phyloP scores from a whole-genome alignment of 2,113 vertebrate genomes.

The Oreotragus oreotragus region DNA sequence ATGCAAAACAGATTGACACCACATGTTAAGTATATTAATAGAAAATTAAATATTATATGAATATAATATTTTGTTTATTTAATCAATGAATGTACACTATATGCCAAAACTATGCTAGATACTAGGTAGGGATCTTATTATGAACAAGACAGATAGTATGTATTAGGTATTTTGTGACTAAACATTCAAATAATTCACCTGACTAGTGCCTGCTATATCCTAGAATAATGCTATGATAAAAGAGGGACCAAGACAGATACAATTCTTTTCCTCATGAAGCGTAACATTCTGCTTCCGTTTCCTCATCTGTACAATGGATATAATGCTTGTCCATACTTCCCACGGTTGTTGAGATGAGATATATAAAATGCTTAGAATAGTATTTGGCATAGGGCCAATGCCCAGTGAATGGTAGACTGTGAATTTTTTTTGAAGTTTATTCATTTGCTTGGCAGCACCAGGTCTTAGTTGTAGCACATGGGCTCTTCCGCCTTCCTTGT shows the following conservation, averaged over 20 bases:
- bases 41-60: slow-evolving; percentile 5
- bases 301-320: neutral
- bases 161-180: neutral
- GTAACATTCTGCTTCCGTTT: neutral
- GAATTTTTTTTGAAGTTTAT: neutral
- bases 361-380: neutral
- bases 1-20: neutral
- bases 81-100: neutral
- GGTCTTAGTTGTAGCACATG: neutral
- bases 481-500: neutral
- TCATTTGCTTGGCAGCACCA: neutral
- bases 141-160: neutral
- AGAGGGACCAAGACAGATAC: neutral
- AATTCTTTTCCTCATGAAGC: neutral
- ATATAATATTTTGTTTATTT: neutral
- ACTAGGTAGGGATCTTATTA: neutral
- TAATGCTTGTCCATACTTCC: neutral
- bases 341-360: neutral
- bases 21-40: neutral
- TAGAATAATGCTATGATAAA: neutral
- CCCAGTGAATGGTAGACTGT: neutral
- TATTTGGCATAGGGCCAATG: neutral
- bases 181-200: neutral
- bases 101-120: neutral
- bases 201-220: neutral